Evolutionary conservation across 2,888 invertebrate species (phyloP), one percentile per base, ranked within the genome.

Genomic region (Hypena proboscidalis): DNA sequence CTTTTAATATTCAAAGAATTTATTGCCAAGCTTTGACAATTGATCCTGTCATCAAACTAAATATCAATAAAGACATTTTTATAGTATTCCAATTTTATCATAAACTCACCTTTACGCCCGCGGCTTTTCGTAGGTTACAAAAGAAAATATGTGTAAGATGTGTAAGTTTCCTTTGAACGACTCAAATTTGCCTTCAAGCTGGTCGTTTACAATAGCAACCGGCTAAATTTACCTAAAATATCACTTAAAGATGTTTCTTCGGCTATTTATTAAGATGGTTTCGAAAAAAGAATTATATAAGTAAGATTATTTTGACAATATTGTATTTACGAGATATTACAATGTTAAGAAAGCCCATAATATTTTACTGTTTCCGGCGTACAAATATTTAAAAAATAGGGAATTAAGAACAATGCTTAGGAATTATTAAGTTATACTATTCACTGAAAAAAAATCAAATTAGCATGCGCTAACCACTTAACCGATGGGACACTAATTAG

Each of bases 121-220:
- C 45, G 65, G 53, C 43, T 35, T 8, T 42, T 30, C 25, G 30
- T 4, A 31, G 32, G 22, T 43, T 27, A 17, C 32, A 53, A 43
- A 62, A 60, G 64, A 48, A 50, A 30, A 50, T 57, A 62, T 59
- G n/a, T n/a, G n/a, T n/a, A n/a, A n/a, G n/a, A 53, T 62, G 49
- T 49, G 42, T 25, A 48, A 43, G 47, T 48, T 56, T 56, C 37
- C 53, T 52, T 64, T 47, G 60, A 42, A 14, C 29, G 40, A 29
- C 41, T 45, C 45, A 43, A 45, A 56, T 56, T 56, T 59, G 64
- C 61, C 64, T 48, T 32, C 27, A 29, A 47, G 47, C 47, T 39
- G 22, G 33, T 56, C 45, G 65, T 59, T 60, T 56, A 56, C 52
- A 56, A 52, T 56, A 43, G 52, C 47, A 58, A 47, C 41, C 37